Conservation (phyloP, 1,140 invertebrate genomes). For the Laodelphax striatellus region DNA sequence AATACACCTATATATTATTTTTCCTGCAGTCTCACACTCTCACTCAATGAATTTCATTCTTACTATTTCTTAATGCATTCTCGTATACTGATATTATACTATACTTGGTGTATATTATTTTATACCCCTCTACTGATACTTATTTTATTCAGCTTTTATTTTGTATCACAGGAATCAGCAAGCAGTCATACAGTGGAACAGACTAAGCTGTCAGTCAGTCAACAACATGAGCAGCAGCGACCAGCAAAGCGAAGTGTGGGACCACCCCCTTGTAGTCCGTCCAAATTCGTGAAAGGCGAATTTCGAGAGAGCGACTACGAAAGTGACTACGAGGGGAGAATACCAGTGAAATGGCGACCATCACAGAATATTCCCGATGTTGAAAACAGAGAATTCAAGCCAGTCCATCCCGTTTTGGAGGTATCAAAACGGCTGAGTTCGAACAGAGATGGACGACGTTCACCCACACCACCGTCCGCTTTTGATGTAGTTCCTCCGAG, state of each 20-base stretch:
- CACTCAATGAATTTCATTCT: too few species aligned
- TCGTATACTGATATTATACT: too few species aligned
- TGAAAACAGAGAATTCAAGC: slow-evolving; percentile 40
- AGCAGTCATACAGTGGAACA: too few species aligned
- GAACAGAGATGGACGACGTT: slow-evolving; percentile 15
- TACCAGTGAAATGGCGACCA: slow-evolving; percentile 46
- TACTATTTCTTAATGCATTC: too few species aligned
- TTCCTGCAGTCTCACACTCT: too few species aligned
- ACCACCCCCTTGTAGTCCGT: slow-evolving; percentile 41
- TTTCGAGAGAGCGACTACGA: slow-evolving; percentile 60
- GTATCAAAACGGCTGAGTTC: slow-evolving; percentile 28
- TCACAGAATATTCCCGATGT: slow-evolving; percentile 33
- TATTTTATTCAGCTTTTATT: neutral
- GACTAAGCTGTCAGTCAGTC: too few species aligned
- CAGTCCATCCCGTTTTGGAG: slow-evolving; percentile 43
- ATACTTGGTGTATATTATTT: too few species aligned
- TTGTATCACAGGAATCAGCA: slow-evolving; percentile 33
- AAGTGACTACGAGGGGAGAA: slow-evolving; percentile 55
- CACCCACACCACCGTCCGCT: slow-evolving; percentile 36
- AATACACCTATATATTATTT: too few species aligned
- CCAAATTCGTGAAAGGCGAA: slow-evolving; percentile 55
- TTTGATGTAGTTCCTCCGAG: slow-evolving; percentile 39
- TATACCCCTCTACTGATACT: too few species aligned
- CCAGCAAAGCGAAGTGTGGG: slow-evolving; percentile 15
- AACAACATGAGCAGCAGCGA: slow-evolving; percentile 26